Conservation (phyloP, 2,888 invertebrate genomes). For the Lamellibrachia columna region DNA sequence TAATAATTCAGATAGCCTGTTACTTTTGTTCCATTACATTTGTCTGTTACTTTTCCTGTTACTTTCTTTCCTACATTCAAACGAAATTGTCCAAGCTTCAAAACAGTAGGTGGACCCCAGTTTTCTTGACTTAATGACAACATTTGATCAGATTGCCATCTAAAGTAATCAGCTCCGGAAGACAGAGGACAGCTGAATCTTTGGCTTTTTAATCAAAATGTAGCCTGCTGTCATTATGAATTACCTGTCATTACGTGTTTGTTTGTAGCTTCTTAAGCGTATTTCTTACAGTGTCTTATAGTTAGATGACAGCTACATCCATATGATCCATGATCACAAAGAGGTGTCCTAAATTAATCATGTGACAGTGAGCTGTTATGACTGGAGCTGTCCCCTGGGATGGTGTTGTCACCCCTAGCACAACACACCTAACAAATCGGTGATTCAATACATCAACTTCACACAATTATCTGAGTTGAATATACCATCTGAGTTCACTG, state of each 20-base stretch:
- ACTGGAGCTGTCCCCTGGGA: not conserved
- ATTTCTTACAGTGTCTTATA: not conserved
- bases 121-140: not conserved
- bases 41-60: too few species aligned
- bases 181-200: not conserved
- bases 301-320: not conserved
- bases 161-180: not conserved
- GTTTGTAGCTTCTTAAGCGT: not conserved
- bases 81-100: too few species aligned
- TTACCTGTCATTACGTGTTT: not conserved
- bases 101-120: too few species aligned
- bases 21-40: too few species aligned
- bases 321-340: not conserved
- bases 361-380: not conserved
- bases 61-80: too few species aligned
- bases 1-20: too few species aligned
- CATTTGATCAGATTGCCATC: not conserved
- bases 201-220: too few species aligned
- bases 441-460: not conserved
- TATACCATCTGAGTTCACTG: not conserved
- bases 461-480: not conserved
- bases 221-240: too few species aligned
- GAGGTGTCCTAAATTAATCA: not conserved
- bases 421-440: not conserved
- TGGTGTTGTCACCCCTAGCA: not conserved